These are phyloP conservation scores for Hassar affinis DNA, from an alignment of 2,113 vertebrate species.

Conservation along the genomic window DNA sequence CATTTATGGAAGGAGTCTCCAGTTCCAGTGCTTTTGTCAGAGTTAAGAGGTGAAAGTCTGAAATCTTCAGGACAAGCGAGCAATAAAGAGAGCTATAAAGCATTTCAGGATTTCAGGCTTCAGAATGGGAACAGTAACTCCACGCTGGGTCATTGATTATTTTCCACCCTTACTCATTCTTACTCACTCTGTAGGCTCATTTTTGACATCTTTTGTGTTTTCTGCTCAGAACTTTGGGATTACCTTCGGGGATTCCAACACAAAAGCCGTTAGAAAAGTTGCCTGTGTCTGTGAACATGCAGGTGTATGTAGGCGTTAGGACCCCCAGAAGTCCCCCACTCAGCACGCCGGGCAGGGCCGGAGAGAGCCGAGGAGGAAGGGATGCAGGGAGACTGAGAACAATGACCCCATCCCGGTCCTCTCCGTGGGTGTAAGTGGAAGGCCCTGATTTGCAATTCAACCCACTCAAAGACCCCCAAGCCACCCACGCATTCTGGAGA, in stretches of 20 bases:
- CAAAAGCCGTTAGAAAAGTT: slow-evolving; percentile 38
- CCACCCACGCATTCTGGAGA: slow-evolving; percentile 71
- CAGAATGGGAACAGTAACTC: background rate
- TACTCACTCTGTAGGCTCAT: background rate
- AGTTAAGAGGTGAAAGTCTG: background rate
- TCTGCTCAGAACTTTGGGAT: slow-evolving; percentile 25
- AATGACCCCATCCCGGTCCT: slow-evolving; percentile 63
- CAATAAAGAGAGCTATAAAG: no score
- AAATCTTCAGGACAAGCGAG: background rate
- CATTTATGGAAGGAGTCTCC: background rate
- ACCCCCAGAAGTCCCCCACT: slow-evolving; percentile 64
- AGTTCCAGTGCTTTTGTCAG: background rate
- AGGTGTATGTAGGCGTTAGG: slow-evolving; percentile 58
- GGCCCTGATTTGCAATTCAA: slow-evolving; percentile 67
- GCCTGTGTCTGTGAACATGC: slow-evolving; percentile 18
- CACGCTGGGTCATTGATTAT: background rate
- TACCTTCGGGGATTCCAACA: slow-evolving; percentile 36
- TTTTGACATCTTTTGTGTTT: slow-evolving; percentile 32
- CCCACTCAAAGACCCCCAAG: slow-evolving; percentile 60
- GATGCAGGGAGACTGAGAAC: slow-evolving; percentile 54
- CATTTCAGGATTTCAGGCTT: background rate
- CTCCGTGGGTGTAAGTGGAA: slow-evolving; percentile 66
- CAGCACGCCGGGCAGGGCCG: slow-evolving; percentile 61
- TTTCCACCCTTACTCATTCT: background rate
- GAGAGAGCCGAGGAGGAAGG: slow-evolving; percentile 46